A percentile compares a stretch with the other conserved stretches of the same genome.
Evolutionary conservation across 2,113 vertebrate species (phyloP).

Genomic region (Megaleporinus macrocephalus): DNA sequence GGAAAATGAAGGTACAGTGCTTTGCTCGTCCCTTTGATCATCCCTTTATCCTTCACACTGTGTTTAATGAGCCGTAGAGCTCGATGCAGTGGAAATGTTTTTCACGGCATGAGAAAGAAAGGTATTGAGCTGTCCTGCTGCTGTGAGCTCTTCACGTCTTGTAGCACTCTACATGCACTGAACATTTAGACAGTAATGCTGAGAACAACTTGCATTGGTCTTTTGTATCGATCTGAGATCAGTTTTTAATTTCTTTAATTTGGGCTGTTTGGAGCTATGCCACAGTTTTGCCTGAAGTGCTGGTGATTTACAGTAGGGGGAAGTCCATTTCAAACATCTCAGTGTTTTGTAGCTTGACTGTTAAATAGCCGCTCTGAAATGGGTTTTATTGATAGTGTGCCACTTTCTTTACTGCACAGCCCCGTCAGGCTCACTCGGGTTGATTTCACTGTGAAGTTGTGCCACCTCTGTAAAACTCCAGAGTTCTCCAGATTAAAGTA

Average conservation of each 20-base stretch:
- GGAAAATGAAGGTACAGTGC: constrained; percentile 75
- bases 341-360: not conserved
- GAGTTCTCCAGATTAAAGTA: not conserved
- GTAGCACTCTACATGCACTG: not conserved
- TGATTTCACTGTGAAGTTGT: not conserved
- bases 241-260: too few species aligned
- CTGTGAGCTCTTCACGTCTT: not conserved
- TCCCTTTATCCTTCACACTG: not conserved
- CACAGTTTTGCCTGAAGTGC: not conserved
- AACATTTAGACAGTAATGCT: not conserved
- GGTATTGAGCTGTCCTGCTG: not conserved
- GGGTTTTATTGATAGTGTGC: not conserved
- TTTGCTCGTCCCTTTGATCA: constrained; percentile 50
- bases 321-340: too few species aligned
- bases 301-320: not conserved
- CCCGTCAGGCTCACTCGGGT: too few species aligned
- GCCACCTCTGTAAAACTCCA: not conserved
- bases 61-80: not conserved
- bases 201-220: not conserved
- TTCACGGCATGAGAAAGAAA: not conserved
- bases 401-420: too few species aligned
- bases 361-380: not conserved
- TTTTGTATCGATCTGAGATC: not conserved
- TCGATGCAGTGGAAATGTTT: not conserved
- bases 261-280: too few species aligned